A percentile compares a stretch with the other conserved stretches of the same genome.
These are phyloP conservation scores for Zosterops pallidus DNA, from an alignment of 2,113 vertebrate species.

Conservation along the genomic window DNA sequence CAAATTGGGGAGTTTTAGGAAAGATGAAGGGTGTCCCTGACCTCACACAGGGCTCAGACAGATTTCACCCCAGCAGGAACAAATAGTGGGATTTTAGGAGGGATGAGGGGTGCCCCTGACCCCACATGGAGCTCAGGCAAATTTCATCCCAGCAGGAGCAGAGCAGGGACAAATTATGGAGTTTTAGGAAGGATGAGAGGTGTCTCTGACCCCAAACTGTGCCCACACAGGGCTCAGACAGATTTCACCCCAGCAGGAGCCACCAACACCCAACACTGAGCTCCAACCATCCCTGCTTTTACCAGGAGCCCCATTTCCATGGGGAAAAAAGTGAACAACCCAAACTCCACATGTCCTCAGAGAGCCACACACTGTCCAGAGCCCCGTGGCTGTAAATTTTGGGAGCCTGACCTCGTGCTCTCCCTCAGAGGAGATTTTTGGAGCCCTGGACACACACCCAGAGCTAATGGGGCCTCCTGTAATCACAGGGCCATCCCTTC, in stretches of 20 bases:
- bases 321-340: background rate
- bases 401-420: background rate
- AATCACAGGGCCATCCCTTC: background rate
- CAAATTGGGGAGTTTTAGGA: too few relatives aligned
- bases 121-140: background rate
- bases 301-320: background rate
- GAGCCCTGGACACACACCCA: background rate
- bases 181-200: too few relatives aligned
- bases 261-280: background rate
- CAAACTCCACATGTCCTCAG: background rate
- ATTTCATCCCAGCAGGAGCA: background rate
- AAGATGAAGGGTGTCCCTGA: background rate
- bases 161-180: background rate
- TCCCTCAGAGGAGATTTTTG: background rate
- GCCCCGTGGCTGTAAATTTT: background rate
- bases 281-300: background rate
- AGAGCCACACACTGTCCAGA: background rate
- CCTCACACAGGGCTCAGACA: too few relatives aligned
- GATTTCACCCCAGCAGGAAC: too few relatives aligned
- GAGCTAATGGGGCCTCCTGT: background rate
- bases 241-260: background rate
- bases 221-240: background rate
- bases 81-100: too few relatives aligned
- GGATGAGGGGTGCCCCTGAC: accelerated
- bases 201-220: background rate